Evolutionary conservation across 92 coral and sea anemone genomes (phyloP).

Genomic region (Porites rus): DNA sequence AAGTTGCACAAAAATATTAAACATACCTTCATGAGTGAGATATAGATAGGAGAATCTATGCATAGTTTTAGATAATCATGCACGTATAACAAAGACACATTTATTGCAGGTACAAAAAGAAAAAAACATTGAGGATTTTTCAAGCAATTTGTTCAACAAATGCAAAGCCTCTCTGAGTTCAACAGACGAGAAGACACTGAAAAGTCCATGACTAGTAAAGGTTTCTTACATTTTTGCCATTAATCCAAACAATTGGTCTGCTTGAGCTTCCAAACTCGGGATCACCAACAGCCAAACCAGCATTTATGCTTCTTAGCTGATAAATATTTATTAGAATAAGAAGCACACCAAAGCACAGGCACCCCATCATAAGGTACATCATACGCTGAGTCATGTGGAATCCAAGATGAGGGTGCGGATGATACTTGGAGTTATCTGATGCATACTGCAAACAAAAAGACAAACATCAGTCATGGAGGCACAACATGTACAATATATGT

Average conservation of each 20-base stretch:
- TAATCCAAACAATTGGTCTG: conserved; percentile 84
- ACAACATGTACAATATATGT: too few species aligned
- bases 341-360: conserved; percentile 87
- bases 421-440: conserved; percentile 47
- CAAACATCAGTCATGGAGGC: neutral
- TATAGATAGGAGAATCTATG: too few species aligned
- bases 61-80: too few species aligned
- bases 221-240: conserved; percentile 82
- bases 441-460: conserved; percentile 29
- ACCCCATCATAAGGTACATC: conserved; percentile 68
- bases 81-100: too few species aligned
- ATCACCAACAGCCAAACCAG: conserved; percentile 53
- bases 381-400: conserved; percentile 50
- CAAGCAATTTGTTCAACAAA: too few species aligned
- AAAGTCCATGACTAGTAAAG: too few species aligned
- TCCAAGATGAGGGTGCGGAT: conserved; percentile 50
- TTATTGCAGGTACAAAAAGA: too few species aligned
- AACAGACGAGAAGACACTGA: too few species aligned
- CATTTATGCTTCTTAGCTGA: conserved; percentile 77
- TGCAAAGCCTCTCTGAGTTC: too few species aligned
- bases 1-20: too few species aligned
- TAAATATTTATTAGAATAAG: conserved; percentile 83
- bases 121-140: too few species aligned
- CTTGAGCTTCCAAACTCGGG: conserved; percentile 60
- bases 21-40: too few species aligned